Percentiles rank a stretch among this genome's conserved stretches.
phyloP scores from a whole-genome alignment of 2,797 vertebrate species.

The Eulemur rubriventer region DNA sequence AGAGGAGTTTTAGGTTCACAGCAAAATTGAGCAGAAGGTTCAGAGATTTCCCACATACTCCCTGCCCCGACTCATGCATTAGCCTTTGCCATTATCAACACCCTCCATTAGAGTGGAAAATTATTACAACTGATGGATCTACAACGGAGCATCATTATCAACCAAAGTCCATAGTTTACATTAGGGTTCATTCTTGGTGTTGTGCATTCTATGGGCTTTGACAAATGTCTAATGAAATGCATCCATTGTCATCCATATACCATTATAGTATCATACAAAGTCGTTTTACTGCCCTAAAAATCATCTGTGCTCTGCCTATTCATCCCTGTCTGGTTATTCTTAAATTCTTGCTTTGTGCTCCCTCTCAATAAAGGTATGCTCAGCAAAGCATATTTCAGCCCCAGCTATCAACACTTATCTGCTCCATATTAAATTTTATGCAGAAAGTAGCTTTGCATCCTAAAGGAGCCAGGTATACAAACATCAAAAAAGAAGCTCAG shows the following conservation, averaged over 20 bases:
- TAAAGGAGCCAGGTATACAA: not conserved
- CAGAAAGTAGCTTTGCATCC: not conserved
- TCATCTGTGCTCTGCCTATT: not conserved
- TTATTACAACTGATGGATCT: not conserved
- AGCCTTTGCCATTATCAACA: not conserved
- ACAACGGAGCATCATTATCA: not conserved
- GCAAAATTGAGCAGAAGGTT: not conserved
- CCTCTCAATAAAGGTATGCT: not conserved
- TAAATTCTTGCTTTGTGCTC: not conserved
- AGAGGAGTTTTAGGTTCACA: not conserved
- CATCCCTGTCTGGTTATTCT: not conserved
- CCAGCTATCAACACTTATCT: not conserved
- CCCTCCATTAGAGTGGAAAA: too few species aligned
- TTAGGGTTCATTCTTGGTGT: not conserved
- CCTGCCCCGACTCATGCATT: not conserved
- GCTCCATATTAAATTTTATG: not conserved
- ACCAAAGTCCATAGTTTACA: not conserved
- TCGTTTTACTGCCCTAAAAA: not conserved
- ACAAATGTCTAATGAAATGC: not conserved
- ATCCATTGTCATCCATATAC: not conserved
- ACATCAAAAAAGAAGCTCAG: not conserved
- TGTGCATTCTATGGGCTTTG: not conserved
- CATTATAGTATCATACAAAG: not conserved
- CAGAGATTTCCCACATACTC: not conserved
- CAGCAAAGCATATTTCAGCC: not conserved